Conservation (phyloP, 2,797 vertebrate genomes). For the Smutsia gigantea region DNA sequence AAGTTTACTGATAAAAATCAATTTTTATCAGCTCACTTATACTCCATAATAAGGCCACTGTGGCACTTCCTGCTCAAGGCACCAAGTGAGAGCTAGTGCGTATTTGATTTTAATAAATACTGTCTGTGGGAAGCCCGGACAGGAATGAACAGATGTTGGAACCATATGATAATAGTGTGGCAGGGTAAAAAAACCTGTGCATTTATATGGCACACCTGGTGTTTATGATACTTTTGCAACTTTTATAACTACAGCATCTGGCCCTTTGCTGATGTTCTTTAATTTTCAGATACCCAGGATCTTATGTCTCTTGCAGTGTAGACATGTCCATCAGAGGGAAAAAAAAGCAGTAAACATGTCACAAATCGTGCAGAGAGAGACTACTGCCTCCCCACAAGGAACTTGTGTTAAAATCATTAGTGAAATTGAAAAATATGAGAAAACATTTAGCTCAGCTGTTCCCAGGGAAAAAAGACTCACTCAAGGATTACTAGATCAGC, state of each 20-base stretch:
- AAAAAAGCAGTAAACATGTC: slow-evolving; percentile 28
- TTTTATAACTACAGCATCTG: slow-evolving; percentile 77
- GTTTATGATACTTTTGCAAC: slow-evolving; percentile 78
- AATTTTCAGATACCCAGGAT: slow-evolving; percentile 77
- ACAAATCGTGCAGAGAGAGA: slow-evolving; percentile 55
- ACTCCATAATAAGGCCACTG: slow-evolving; percentile 68
- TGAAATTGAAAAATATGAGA: slow-evolving; percentile 58
- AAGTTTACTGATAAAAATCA: slow-evolving; percentile 75
- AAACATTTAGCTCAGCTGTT: slow-evolving; percentile 59
- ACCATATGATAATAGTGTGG: slow-evolving; percentile 75
- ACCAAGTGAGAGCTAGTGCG: slow-evolving; percentile 59
- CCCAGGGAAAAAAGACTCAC: not conserved
- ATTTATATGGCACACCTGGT: slow-evolving; percentile 77
- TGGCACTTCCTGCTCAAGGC: slow-evolving; percentile 65
- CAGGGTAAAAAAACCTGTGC: slow-evolving; percentile 65
- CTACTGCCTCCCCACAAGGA: slow-evolving; percentile 20
- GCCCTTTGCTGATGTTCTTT: slow-evolving; percentile 76
- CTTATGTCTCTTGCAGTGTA: slow-evolving; percentile 68
- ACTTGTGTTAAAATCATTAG: not conserved
- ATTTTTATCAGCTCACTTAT: slow-evolving; percentile 73
- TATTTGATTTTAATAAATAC: slow-evolving; percentile 81
- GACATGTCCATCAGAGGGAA: slow-evolving; percentile 48
- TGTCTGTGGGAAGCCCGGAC: slow-evolving; percentile 68
- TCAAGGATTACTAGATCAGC: not conserved
- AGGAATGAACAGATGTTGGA: slow-evolving; percentile 78